Conservation (phyloP, 2,797 vertebrate genomes). For the Diplodus puntazzo region DNA sequence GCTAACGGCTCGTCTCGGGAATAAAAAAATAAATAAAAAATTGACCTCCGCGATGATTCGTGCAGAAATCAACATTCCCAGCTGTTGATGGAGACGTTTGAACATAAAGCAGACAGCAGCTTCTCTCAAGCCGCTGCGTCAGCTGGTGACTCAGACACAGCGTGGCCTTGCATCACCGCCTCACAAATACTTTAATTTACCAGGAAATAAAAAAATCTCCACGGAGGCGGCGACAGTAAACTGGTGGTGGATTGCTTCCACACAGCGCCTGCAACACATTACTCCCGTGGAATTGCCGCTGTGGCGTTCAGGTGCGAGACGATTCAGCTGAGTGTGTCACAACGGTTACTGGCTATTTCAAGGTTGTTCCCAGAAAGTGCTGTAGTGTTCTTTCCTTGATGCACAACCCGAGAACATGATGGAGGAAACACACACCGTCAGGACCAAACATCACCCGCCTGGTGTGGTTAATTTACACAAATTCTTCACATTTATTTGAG, state of each 20-base stretch:
- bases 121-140: constrained; percentile 28
- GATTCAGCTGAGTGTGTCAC: constrained; percentile 36
- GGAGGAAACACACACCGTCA: constrained; percentile 13
- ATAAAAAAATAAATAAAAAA: not conserved
- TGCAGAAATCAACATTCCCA: not conserved
- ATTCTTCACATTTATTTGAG: no score
- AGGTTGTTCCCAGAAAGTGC: constrained; percentile 1
- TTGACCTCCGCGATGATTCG: constrained; percentile 8
- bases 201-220: constrained; percentile 16
- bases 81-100: constrained; percentile 2
- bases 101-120: not conserved
- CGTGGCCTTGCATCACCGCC: constrained; percentile 18
- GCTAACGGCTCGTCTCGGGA: not conserved
- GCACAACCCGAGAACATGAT: not conserved
- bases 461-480: no score
- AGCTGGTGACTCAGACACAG: constrained; percentile 30
- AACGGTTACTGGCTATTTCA: constrained; percentile 34
- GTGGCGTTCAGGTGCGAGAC: constrained; percentile 32
- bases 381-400: constrained; percentile 16
- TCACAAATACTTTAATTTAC: constrained; percentile 30
- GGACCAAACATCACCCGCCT: no score
- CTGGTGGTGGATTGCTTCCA: constrained; percentile 12
- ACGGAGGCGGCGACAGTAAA: constrained; percentile 54
- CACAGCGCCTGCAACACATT: constrained; percentile 35
- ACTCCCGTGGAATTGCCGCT: constrained; percentile 59